Base-by-base conservation (phyloP, 2,113 vertebrate genomes). In the Scartelaos histophorus region DNA sequence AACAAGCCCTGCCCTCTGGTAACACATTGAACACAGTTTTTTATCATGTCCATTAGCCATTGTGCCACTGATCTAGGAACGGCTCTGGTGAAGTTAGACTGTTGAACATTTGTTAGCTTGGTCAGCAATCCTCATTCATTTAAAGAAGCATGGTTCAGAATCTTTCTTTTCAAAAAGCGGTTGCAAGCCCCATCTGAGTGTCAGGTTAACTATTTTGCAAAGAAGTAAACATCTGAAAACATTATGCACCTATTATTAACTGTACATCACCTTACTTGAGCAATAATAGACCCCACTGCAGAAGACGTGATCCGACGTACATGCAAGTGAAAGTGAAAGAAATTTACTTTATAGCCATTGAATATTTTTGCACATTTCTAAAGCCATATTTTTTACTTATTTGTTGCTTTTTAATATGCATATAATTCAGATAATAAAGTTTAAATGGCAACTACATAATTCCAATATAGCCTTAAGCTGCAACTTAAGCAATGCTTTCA, bases 291-390 rank as follows among this genome's bases (percentile, higher is more conserved):
- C 24, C 24, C 7, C 56, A 24, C 12, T 3, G 24, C 22, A 24
- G 21, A 57, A 25, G 25, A 61, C 25, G 16, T 25, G 57, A 60
- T 13, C 25, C 29, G 24, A 29, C 13, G 2, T 6, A 29, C 24
- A 60, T 16, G 25, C 25, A 29, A 16, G 3, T 19, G 17, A 11
- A 53, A 24, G 54, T 22, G 49, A 51, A 12, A 11, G 24, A 57
- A n/a, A 13, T 58, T 58, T 58, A 58, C 21, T 58, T 34, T 61
- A 61, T 34, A 61, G 58, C 58, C 58, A 61, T 34, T 25, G 17
- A 7, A 61, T 34, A 10, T 61, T 17, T 61, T 43, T 43, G 38
- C 38, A 43, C 38, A 10, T 43, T 43, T 43, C 38, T 34, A 58
- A 61, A 61, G 58, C 58, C 58, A 61, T 61, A 34, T 61, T 58